A percentile compares a stretch with the other conserved stretches of the same genome.
These are phyloP conservation scores for Andrena minutula DNA, from an alignment of 2,888 invertebrate species.

Conservation along the genomic window DNA sequence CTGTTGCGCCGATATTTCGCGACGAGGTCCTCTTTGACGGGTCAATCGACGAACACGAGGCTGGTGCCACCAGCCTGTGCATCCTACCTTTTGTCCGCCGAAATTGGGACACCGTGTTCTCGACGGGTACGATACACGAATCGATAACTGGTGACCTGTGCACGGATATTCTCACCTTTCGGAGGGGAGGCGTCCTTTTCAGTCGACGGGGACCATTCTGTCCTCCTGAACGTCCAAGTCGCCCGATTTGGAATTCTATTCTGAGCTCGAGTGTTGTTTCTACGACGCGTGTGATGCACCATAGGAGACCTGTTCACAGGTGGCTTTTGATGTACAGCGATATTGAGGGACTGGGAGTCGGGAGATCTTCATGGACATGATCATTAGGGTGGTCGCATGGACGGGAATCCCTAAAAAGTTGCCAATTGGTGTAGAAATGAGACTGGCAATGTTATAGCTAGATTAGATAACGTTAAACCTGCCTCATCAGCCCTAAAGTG, in stretches of 20 bases:
- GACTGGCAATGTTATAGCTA: no score
- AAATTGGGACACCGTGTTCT: slow-evolving; percentile 71
- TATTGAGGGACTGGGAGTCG: no score
- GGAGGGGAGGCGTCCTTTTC: slow-evolving; percentile 15
- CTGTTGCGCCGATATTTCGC: slow-evolving; percentile 53
- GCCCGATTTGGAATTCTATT: not conserved
- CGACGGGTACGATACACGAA: slow-evolving; percentile 52
- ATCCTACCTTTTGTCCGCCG: slow-evolving; percentile 55
- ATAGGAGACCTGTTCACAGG: no score
- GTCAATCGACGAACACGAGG: slow-evolving; percentile 47
- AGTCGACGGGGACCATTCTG: not conserved
- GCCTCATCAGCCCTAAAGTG: no score
- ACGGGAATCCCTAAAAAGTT: no score
- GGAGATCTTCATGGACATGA: no score
- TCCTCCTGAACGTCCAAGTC: not conserved
- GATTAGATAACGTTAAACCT: no score
- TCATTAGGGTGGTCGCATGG: no score
- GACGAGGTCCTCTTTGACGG: slow-evolving; percentile 13
- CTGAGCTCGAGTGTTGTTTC: not conserved
- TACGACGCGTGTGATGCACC: not conserved
- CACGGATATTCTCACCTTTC: slow-evolving; percentile 50
- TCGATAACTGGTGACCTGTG: slow-evolving; percentile 62
- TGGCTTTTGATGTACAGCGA: no score
- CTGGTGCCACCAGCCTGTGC: slow-evolving; percentile 23
- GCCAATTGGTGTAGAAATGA: no score